phyloP scores from a whole-genome alignment of 1,140 invertebrate species.

The Trichomalopsis sarcophagae region DNA sequence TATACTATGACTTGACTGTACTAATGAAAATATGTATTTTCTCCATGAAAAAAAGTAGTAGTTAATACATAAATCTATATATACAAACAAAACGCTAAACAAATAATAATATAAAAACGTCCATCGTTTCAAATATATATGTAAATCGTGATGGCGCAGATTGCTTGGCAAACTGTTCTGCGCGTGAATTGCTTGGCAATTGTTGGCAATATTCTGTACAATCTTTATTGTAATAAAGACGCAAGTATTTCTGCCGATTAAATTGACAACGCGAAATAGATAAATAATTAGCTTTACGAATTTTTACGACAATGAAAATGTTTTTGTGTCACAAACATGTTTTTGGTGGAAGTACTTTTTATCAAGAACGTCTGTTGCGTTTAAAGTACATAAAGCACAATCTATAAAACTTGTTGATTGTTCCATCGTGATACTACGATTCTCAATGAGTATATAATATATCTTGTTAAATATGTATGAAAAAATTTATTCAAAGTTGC shows the following conservation, averaged over 20 bases:
- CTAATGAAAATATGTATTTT: constrained; percentile 44
- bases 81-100: neutral
- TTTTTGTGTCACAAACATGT: constrained; percentile 43
- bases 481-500: constrained; percentile 45
- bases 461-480: constrained; percentile 36
- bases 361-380: constrained; percentile 25
- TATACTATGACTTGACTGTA: constrained; percentile 28
- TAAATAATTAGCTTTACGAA: constrained; percentile 23
- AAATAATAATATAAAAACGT: constrained; percentile 36
- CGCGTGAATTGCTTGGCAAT: constrained; percentile 5
- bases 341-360: constrained; percentile 39
- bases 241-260: constrained; percentile 10
- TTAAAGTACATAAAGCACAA: constrained; percentile 50
- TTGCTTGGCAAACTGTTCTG: constrained; percentile 13
- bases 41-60: constrained; percentile 30
- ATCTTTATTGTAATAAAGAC: constrained; percentile 18
- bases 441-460: constrained; percentile 19
- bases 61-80: neutral
- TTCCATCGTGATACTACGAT: constrained; percentile 28
- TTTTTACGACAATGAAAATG: constrained; percentile 44
- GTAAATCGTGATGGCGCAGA: neutral
- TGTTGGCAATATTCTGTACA: constrained; percentile 38
- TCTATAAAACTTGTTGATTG: constrained; percentile 44
- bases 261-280: constrained; percentile 12
- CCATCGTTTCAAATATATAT: constrained; percentile 26